Conservation (phyloP, 1,140 invertebrate genomes). For the Drosophila mojavensis region DNA sequence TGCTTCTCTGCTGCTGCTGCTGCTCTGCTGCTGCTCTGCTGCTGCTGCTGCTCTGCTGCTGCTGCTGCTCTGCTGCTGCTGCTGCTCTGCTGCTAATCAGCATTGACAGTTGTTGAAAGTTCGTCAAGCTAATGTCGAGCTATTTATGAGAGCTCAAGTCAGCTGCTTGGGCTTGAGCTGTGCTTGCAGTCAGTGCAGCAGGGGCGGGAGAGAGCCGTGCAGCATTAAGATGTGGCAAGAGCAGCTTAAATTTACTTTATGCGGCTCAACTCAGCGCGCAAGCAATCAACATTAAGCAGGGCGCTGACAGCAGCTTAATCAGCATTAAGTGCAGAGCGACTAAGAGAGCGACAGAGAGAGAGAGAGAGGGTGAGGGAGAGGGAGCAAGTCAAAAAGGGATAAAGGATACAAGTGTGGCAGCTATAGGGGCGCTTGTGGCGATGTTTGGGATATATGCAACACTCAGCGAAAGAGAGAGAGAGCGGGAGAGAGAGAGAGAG, state of each 20-base stretch:
- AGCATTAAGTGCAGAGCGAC: slow-evolving; percentile 62
- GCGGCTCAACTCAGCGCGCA: slow-evolving; percentile 25
- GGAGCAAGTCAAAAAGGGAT: slow-evolving; percentile 30
- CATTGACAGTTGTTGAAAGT: slow-evolving; percentile 75
- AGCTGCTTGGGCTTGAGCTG: background rate
- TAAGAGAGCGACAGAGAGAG: slow-evolving; percentile 8
- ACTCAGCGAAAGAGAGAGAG: background rate
- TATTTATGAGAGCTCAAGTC: slow-evolving; percentile 47
- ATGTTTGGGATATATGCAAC: slow-evolving; percentile 23
- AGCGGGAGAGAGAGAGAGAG: background rate
- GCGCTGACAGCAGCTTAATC: slow-evolving; percentile 59
- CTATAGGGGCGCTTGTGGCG: slow-evolving; percentile 4
- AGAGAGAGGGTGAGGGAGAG: background rate
- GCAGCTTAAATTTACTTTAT: slow-evolving; percentile 32
- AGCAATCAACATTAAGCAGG: slow-evolving; percentile 56
- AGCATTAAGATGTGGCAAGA: slow-evolving; percentile 16
- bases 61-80: slow-evolving; percentile 4
- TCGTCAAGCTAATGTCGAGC: slow-evolving; percentile 54
- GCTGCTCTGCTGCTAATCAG: slow-evolving; percentile 55
- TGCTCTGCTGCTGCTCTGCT: slow-evolving; percentile 29
- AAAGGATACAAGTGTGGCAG: slow-evolving; percentile 13
- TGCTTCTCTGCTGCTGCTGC: no score
- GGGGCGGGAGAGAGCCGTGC: background rate
- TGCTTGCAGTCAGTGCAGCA: background rate
- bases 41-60: background rate